Evolutionary conservation across 2,113 vertebrate species (phyloP), one percentile per base, ranked within the genome.

Genomic region (Ailuropoda melanoleuca): DNA sequence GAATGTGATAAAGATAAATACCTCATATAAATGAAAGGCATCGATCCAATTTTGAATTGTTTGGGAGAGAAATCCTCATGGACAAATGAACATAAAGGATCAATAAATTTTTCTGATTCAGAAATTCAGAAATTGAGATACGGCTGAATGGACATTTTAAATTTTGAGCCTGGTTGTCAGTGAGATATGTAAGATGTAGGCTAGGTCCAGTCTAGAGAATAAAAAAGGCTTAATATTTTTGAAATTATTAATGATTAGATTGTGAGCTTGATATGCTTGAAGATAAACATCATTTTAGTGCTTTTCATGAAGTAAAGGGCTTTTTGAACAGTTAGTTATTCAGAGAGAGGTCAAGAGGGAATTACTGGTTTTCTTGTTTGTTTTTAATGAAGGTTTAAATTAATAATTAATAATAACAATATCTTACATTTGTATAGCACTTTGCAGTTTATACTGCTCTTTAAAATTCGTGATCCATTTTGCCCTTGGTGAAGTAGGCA

Each of bases 281-380:
- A 82, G 77, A 72, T 48, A 88, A 95, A 70, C 31, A 64, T 82
- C 56, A 81, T 92, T 86, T 93, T 81, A 97, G 58, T 78, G 56
- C 19, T 26, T 55, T 58, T 81, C 24, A 19, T 13, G 56, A 58
- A 85, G 10, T 78, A 34, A 90, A 89, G 62, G 66, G 8, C 66
- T 72, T 84, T 96, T 90, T 39, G 37, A 74, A 64, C 11, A 43
- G 53, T 66, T 87, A 43, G 53, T 66, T 87, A 43, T 81, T 88
- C 37, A 43, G 58, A 72, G 70, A 95, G 43, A 88, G 53, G 37
- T 87, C 80, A 82, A 15, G 46, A 23, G 43, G 68, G 78, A 85
- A 43, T 88, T 77, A 43, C 18, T 70, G 72, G 14, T 37, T 82
- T 82, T 88, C 39, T 39, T 58, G 88, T 88, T 53, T 43, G 55